Conservation (phyloP, 2,888 invertebrate genomes). For the Julus scandinavius region DNA sequence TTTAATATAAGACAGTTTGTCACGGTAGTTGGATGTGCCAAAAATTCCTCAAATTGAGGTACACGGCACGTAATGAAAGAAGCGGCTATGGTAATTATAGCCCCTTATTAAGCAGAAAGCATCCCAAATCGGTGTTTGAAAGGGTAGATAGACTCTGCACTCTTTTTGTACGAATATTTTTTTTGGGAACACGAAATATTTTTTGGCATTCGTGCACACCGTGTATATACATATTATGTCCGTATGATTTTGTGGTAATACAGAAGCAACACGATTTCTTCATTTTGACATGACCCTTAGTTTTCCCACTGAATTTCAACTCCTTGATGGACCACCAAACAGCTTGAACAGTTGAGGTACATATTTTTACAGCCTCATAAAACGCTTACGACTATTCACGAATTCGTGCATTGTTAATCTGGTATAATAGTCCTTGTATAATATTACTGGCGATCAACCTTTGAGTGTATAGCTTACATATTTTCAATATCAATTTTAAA, state of each 20-base stretch:
- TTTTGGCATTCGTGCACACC: neutral
- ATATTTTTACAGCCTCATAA: neutral
- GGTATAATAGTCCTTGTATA: neutral
- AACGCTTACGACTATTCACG: conserved; percentile 13
- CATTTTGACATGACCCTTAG: neutral
- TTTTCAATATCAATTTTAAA: neutral
- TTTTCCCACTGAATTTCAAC: conserved; percentile 1
- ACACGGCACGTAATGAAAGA: conserved; percentile 24
- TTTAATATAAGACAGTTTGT: neutral
- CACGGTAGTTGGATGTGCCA: neutral
- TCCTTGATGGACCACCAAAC: conserved; percentile 12
- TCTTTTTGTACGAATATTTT: conserved; percentile 3
- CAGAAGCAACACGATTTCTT: conserved; percentile 25
- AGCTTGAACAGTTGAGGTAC: neutral
- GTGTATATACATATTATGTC: neutral
- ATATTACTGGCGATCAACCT: neutral
- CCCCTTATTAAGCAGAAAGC: conserved; percentile 25
- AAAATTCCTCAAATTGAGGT: conserved; percentile 1
- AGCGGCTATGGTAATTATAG: conserved; percentile 29
- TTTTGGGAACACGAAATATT: neutral
- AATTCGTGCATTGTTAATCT: conserved; percentile 15
- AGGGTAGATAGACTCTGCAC: neutral
- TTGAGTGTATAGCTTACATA: neutral
- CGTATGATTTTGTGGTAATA: neutral
- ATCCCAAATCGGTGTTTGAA: neutral